Evolutionary conservation across 1,140 invertebrate genomes (phyloP).

Genomic region (Aphis gossypii): DNA sequence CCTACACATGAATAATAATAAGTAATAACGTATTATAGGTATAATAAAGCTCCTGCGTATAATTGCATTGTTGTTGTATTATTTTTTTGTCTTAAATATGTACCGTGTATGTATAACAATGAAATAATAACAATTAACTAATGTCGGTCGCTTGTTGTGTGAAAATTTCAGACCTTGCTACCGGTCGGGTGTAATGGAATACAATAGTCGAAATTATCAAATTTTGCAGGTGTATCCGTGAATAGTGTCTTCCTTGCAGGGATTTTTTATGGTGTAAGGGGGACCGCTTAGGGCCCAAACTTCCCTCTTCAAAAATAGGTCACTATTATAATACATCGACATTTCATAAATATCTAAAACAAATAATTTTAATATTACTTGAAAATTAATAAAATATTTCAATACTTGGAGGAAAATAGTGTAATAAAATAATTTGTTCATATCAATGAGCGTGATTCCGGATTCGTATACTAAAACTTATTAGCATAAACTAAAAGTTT

Average conservation of each 20-base stretch:
- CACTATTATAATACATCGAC: neutral
- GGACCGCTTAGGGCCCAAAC: neutral
- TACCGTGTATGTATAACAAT: neutral
- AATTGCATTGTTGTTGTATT: neutral
- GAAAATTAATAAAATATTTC: too few relatives aligned
- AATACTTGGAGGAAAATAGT: neutral
- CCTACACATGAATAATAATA: neutral
- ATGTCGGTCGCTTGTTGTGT: neutral
- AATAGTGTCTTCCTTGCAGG: neutral
- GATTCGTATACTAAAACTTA: neutral
- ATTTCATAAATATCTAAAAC: too few relatives aligned
- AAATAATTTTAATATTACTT: too few relatives aligned
- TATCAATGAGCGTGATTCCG: neutral
- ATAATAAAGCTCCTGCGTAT: neutral
- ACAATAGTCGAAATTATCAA: neutral
- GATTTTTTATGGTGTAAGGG: neutral
- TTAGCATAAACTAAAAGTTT: neutral
- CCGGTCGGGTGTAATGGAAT: neutral
- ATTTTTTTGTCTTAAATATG: neutral
- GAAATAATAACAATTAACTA: constrained; percentile 19
- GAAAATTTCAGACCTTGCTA: neutral
- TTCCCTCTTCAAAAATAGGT: neutral
- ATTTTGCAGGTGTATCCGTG: neutral
- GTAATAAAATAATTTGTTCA: neutral
- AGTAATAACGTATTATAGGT: neutral